Base-by-base conservation (phyloP, 2,113 vertebrate species). In the Callorhinus ursinus region DNA sequence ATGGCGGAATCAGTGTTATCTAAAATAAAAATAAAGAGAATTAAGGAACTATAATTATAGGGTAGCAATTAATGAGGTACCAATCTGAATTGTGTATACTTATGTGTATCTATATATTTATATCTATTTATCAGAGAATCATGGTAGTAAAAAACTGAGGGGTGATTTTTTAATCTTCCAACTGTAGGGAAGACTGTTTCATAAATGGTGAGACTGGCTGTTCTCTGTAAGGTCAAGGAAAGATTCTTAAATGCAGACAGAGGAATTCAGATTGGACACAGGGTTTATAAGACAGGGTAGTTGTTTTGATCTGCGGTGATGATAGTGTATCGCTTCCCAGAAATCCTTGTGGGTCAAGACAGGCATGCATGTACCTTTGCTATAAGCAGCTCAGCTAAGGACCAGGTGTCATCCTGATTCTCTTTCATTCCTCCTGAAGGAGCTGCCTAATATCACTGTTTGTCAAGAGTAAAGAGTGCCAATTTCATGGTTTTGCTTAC, bases 11-110 rank as follows among this genome's bases (percentile, higher is more conserved):
- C 19, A 67, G 1, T 69, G 19, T 84, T 95, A 61, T 84, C 31
- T 63, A 72, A 49, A 95, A 88, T 84, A 88, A 80, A 39, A 93
- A 90, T 65, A 81, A 63, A 51, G 14, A 79, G 33, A 95, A 96
- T 79, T 74, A 72, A 79, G 33, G 14, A 72, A 95, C 46, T 79
- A 39, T 51, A 71, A 86, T 67, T 61, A 80, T 8, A 59, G 18
- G 18, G 36, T 80, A 19, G 7, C 15, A 94, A 49, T 81, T 21
- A 96, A 81, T 76, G 42, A 79, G 39, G 16, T 22, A 19, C 21
- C n/a, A 69, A 36, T 72, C 10, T 36, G 59, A 72, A 85, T 7
- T 77, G 4, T 79, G 7, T 71, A 51, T 31, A 46, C 46, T 46
- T 46, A 46, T 8, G 77, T 33, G 26, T 63, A 11, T 81, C 19